Conservation (phyloP, 2,888 invertebrate genomes). For the Hirudinaria manillensis region DNA sequence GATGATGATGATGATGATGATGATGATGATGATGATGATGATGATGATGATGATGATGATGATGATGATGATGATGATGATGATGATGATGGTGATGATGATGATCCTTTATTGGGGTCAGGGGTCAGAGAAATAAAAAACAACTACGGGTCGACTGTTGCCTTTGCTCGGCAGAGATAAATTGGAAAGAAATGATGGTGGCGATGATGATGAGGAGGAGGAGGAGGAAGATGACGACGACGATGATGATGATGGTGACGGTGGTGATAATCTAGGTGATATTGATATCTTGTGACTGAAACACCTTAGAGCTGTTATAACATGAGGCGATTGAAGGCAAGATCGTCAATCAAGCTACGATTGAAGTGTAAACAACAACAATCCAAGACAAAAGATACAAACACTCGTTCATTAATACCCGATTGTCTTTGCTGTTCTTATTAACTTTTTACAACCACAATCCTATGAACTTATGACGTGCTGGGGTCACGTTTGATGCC, state of each 20-base stretch:
- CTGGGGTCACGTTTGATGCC: too few species aligned
- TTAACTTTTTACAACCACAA: too few species aligned
- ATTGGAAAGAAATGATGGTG: slow-evolving; percentile 16
- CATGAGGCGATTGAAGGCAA: too few species aligned
- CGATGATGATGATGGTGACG: neutral
- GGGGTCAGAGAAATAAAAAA: too few species aligned
- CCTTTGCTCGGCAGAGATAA: too few species aligned
- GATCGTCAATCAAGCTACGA: too few species aligned
- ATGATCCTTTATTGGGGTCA: too few species aligned
- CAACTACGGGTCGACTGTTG: too few species aligned
- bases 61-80: slow-evolving; percentile 1
- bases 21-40: slow-evolving; percentile 32
- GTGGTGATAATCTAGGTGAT: neutral
- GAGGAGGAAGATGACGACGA: neutral
- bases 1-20: slow-evolving; percentile 27
- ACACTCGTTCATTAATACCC: neutral
- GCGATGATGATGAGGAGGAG: slow-evolving; percentile 5
- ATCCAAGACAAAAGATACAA: neutral
- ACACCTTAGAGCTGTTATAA: too few species aligned
- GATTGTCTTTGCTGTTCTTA: too few species aligned
- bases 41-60: slow-evolving; percentile 29
- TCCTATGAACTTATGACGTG: too few species aligned
- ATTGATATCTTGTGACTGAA: too few species aligned
- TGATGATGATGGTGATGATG: neutral
- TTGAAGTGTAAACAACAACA: neutral